Base-by-base conservation (phyloP, 2,888 invertebrate genomes). In the Ephialtes manifestator region DNA sequence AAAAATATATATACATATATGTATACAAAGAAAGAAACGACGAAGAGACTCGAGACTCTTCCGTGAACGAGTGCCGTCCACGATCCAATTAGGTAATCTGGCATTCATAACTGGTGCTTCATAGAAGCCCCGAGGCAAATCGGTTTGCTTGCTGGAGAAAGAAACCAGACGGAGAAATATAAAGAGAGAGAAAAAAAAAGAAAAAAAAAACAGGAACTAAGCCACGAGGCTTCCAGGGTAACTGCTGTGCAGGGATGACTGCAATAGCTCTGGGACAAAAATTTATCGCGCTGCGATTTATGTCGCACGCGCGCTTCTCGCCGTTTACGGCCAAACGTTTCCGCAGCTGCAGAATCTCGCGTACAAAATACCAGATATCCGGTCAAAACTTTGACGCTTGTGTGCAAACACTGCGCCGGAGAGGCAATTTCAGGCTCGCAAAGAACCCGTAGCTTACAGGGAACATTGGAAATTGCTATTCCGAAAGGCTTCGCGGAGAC, bases 101-200 rank as follows among this genome's bases (percentile, higher is more conserved):
- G 76, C 63, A 85, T 85, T 83, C 83, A 80, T 81, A 84, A 84
- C 84, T 77, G 84, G 84, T 81, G 84, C 81, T 84, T 78, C 81
- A 46, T 48, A 65, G 84, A 84, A 84, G 84, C 84, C 84, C 84
- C 78, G 74, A 68, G 70, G 10, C 39, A 75, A 81, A 84, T 81
- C 78, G 68, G 70, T 75, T 70, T 80, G 74, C 28, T 72, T 8
- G 68, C 46, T n/a, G 35, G 35, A 67, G 63, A 83, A 51, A 70
- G 63, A 74, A 76, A 83, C 43, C n/a, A 63, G 39, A 75, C 18
- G 31, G 24, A 68, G 15, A 15, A 68, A 46, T 46, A 4, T 13
- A 43, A 65, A 39, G 67, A 65, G 15, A 55, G 31, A 48, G 24
- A 15, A 39, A 48, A 24, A 28, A 58, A 58, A 46, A 48, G 3